Evolutionary conservation across 2,888 invertebrate species (phyloP).

Genomic region (Drosophila meridionalis): DNA sequence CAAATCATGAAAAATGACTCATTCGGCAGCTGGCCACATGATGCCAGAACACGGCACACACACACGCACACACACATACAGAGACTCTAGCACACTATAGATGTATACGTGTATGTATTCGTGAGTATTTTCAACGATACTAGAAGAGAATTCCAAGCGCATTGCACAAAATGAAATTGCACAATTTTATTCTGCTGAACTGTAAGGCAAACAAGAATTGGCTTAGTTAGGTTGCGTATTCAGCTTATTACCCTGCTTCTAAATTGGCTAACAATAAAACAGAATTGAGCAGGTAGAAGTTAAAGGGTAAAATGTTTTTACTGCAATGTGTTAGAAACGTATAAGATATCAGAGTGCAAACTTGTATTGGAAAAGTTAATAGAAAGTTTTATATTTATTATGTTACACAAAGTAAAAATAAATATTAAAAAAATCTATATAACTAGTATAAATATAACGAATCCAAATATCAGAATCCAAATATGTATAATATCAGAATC

Average conservation of each 20-base stretch:
- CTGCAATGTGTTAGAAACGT: too few relatives aligned
- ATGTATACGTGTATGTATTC: neutral
- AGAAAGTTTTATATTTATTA: too few relatives aligned
- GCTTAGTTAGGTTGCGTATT: slow-evolving; percentile 2
- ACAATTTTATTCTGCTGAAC: slow-evolving; percentile 19
- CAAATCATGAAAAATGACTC: slow-evolving; percentile 68
- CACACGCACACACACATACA: slow-evolving; percentile 4
- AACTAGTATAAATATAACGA: too few relatives aligned
- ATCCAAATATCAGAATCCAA: too few relatives aligned
- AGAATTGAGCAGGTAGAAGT: neutral
- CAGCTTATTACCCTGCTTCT: slow-evolving; percentile 5
- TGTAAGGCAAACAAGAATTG: slow-evolving; percentile 14
- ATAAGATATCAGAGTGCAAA: neutral
- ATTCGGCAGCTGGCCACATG: slow-evolving; percentile 56
- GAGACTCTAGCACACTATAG: neutral
- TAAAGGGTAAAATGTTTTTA: neutral
- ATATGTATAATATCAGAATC: too few relatives aligned
- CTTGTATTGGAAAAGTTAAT: neutral
- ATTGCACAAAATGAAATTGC: slow-evolving; percentile 32
- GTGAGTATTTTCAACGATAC: slow-evolving; percentile 8
- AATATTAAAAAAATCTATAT: too few relatives aligned
- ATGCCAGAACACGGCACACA: slow-evolving; percentile 25
- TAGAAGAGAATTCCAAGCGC: slow-evolving; percentile 9
- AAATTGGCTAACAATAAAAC: slow-evolving; percentile 2
- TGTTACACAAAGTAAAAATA: too few relatives aligned